Percentiles rank a stretch among this genome's conserved stretches.
phyloP scores from a whole-genome alignment of 2,113 vertebrate species.

The Eolophus roseicapilla region DNA sequence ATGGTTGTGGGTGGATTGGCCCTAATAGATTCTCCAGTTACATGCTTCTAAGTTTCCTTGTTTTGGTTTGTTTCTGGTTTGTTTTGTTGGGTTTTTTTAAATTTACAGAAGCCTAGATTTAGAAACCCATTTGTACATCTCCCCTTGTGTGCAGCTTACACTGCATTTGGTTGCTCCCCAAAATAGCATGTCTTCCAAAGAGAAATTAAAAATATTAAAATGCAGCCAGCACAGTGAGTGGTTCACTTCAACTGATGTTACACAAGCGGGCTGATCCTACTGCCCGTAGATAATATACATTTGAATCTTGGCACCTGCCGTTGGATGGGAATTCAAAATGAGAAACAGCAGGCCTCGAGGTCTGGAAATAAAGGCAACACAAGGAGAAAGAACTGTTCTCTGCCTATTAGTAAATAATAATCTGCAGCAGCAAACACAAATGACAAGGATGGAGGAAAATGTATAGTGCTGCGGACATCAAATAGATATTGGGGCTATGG shows the following conservation, averaged over 20 bases:
- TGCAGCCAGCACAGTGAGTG: slow-evolving; percentile 15
- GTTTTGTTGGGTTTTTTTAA: neutral
- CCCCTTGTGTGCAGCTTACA: slow-evolving; percentile 34
- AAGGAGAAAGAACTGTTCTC: neutral
- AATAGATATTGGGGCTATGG: neutral
- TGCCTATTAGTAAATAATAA: slow-evolving; percentile 55
- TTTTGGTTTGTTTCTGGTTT: neutral
- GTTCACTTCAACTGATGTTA: slow-evolving; percentile 14
- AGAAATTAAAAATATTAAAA: slow-evolving; percentile 57
- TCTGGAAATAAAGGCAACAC: slow-evolving; percentile 47
- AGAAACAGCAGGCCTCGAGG: slow-evolving; percentile 40
- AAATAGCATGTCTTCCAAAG: slow-evolving; percentile 44
- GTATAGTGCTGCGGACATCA: neutral
- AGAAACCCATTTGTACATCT: slow-evolving; percentile 40
- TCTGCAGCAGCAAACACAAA: slow-evolving; percentile 33
- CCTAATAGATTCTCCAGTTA: slow-evolving; percentile 44
- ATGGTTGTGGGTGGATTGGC: slow-evolving; percentile 50
- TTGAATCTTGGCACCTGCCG: slow-evolving; percentile 42
- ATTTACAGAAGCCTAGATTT: slow-evolving; percentile 50
- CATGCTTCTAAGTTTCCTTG: neutral
- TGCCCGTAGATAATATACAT: slow-evolving; percentile 17
- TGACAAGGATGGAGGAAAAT: neutral
- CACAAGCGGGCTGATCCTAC: neutral
- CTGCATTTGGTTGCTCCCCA: slow-evolving; percentile 41
- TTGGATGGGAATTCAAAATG: slow-evolving; percentile 56